Evolutionary conservation across 1,140 invertebrate species (phyloP).

Genomic region (Sesamia nonagrioides): DNA sequence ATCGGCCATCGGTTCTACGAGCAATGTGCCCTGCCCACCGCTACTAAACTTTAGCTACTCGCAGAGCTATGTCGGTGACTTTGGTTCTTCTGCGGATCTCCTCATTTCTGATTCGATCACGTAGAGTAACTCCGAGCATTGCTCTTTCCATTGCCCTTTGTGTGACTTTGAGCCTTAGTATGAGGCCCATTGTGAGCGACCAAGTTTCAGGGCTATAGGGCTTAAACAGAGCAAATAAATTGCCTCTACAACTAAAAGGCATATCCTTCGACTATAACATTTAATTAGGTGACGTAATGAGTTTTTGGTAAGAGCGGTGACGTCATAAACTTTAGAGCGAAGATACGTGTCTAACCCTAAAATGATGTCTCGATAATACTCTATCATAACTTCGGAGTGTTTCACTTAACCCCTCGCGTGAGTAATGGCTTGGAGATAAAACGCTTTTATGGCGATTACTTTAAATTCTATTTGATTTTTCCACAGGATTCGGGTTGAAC

Average conservation of each 20-base stretch:
- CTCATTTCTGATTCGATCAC: no score
- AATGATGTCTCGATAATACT: constrained; percentile 46
- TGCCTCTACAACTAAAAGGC: not conserved
- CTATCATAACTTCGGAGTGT: constrained; percentile 40
- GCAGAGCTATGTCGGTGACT: no score
- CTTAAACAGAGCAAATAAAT: not conserved
- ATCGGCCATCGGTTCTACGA: no score
- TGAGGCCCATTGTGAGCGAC: no score
- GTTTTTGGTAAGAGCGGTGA: constrained; percentile 16
- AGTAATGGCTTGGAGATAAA: constrained; percentile 42
- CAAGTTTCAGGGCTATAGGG: not conserved
- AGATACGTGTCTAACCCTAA: constrained; percentile 43
- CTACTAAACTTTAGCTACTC: no score
- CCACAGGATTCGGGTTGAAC: not conserved
- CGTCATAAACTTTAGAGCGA: constrained; percentile 36
- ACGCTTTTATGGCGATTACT: constrained; percentile 17
- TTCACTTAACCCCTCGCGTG: constrained; percentile 39
- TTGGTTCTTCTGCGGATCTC: no score
- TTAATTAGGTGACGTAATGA: constrained; percentile 25
- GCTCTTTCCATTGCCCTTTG: no score
- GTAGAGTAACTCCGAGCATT: no score
- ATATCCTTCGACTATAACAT: not conserved
- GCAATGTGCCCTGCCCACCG: no score
- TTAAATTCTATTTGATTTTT: constrained; percentile 39
- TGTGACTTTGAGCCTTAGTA: no score